Evolutionary conservation across 2,888 invertebrate species (phyloP), one percentile per base, ranked within the genome.

Genomic region (Lepidochitona cinerea): DNA sequence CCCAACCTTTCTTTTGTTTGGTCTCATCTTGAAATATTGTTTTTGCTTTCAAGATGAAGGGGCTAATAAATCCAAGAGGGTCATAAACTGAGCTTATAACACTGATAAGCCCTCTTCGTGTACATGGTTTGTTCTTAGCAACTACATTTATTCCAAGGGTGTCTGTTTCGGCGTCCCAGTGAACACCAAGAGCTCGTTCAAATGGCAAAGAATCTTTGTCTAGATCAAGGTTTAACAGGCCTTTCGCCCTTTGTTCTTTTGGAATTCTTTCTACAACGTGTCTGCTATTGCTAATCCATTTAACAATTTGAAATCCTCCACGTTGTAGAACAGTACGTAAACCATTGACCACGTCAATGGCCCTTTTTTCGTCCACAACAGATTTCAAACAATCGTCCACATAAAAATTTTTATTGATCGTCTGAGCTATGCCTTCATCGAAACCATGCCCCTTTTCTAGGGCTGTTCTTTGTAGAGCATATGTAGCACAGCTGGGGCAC

Each of bases 151-250:
- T n/a, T n/a, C n/a, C n/a, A n/a, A n/a, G n/a, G n/a, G n/a, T n/a
- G n/a, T n/a, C n/a, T n/a, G n/a, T n/a, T n/a, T n/a, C n/a, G n/a
- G n/a, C n/a, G n/a, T n/a, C n/a, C n/a, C n/a, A n/a, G n/a, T n/a
- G n/a, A n/a, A n/a, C n/a, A n/a, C n/a, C n/a, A n/a, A n/a, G n/a
- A n/a, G n/a, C n/a, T n/a, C n/a, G n/a, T n/a, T n/a, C n/a, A 0
- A 49, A 26, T 0, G 76, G 75, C 18, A 79, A 49, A 1, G 2
- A 14, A 1, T 35, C 74, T 26, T 36, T 29, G 49, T 18, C 14
- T 37, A 73, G 41, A 35, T 72, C 72, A 18, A 69, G 23, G n/a
- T 54, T 70, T 36, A 65, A 37, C 12, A 70, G 29, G 6, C 33
- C 6, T 12, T 32, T 68, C 18, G 14, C 70, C n/a, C n/a, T n/a